Evolutionary conservation across 2,888 invertebrate species (phyloP).

Genomic region (Polylopha cassiicola): DNA sequence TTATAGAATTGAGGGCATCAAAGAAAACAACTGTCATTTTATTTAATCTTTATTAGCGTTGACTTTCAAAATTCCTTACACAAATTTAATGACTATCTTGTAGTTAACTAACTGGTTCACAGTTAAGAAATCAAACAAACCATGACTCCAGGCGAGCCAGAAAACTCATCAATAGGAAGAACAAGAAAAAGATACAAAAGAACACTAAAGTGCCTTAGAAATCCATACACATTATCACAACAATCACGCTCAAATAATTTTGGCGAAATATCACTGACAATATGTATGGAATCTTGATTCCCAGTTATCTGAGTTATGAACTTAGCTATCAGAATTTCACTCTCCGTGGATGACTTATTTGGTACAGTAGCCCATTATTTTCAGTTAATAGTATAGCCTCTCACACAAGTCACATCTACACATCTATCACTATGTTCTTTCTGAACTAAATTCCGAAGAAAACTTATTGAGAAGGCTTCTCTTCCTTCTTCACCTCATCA

Average conservation of each 20-base stretch:
- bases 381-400: constrained; percentile 27
- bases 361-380: constrained; percentile 58
- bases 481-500: constrained; percentile 11
- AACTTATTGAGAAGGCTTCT: constrained; percentile 14
- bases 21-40: constrained; percentile 16
- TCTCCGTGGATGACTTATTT: constrained; percentile 49
- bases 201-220: too few relatives aligned
- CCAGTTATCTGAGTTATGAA: constrained; percentile 8
- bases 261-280: too few relatives aligned
- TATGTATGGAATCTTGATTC: too few relatives aligned
- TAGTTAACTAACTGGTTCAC: constrained; percentile 30
- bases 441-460: constrained; percentile 23
- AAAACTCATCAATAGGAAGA: constrained; percentile 5
- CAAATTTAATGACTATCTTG: constrained; percentile 53
- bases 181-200: constrained; percentile 6
- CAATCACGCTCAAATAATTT: too few relatives aligned
- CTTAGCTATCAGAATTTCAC: constrained; percentile 18
- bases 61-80: constrained; percentile 38
- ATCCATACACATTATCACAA: too few relatives aligned
- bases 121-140: constrained; percentile 18
- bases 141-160: constrained; percentile 18
- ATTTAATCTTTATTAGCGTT: constrained; percentile 45
- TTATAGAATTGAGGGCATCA: too few relatives aligned
- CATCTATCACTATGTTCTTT: constrained; percentile 24
- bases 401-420: constrained; percentile 24